Base-by-base conservation (phyloP, 1,140 invertebrate genomes). In the Ooceraea biroi region DNA sequence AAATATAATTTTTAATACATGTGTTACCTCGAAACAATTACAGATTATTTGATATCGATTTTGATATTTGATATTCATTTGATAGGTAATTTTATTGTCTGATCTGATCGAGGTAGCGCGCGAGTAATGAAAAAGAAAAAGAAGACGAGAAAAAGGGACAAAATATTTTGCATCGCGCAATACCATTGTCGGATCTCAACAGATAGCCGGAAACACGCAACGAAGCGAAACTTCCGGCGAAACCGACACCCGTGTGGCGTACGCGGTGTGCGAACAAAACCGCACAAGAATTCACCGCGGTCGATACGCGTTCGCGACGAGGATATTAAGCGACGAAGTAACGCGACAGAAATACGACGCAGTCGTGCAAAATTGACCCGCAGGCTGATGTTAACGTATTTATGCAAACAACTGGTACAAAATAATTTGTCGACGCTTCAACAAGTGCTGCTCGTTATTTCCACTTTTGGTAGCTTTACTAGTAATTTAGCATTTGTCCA, bases 161-260 rank as follows among this genome's bases (percentile, higher is more conserved):
- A 30, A 63, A 65, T 78, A 60, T 77, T 83, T 83, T 65, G 72
- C 73, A 66, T 58, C 82, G 73, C 41, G 82, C 63, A 80, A 55
- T 55, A 44, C 73, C 50, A 84, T 84, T 77, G 82, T 82, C 48
- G 57, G 83, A 69, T 84, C 76, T 80, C 63, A 82, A 82, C 66
- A 82, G 83, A 85, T 85, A 82, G 50, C 83, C 83, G 83, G 83
- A 85, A 85, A 82, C 83, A 82, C 57, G 77, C 83, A 85, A 71
- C 83, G 83, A 82, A 85, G 77, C 83, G 83, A 82, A 85, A 72
- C 68, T 85, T 85, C 83, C 83, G 83, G 83, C 78, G 83, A 65
- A 85, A 85, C 83, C 68, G 78, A 85, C 83, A 85, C 83, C 76
- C 65, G 41, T 84, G 76, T 41, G 82, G 82, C 63, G 46, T 78